phyloP scores from a whole-genome alignment of 1,140 invertebrate species.

The Araneus ventricosus region DNA sequence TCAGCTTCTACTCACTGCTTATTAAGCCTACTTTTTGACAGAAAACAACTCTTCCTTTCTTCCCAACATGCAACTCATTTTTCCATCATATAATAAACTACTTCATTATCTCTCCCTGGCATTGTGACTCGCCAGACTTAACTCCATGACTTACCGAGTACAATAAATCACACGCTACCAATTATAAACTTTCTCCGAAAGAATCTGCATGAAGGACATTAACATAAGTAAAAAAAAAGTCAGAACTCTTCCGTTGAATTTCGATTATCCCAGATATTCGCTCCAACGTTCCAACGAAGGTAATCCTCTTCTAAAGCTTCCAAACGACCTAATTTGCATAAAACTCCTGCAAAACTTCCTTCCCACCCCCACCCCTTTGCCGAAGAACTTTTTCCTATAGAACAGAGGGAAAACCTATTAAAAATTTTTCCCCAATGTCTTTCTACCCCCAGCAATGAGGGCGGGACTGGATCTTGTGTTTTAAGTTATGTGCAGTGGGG shows the following conservation, averaged over 20 bases:
- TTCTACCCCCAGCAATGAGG: neutral
- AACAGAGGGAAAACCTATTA: constrained; percentile 70
- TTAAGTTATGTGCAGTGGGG: constrained; percentile 72
- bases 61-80: neutral
- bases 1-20: neutral
- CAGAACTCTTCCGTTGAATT: constrained; percentile 49
- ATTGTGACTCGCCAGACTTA: neutral
- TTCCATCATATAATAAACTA: neutral
- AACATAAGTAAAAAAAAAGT: constrained; percentile 17
- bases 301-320: constrained; percentile 72
- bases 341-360: constrained; percentile 55
- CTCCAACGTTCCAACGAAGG: constrained; percentile 22
- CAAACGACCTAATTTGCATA: constrained; percentile 73
- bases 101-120: neutral
- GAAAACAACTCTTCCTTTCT: neutral
- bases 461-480: constrained; percentile 61
- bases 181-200: constrained; percentile 36
- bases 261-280: constrained; percentile 65
- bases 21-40: constrained; percentile 7
- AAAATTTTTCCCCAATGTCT: constrained; percentile 61
- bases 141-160: neutral
- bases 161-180: constrained; percentile 36
- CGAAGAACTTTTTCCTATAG: constrained; percentile 61
- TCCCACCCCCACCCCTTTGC: neutral
- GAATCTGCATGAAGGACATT: constrained; percentile 28